These are phyloP conservation scores for Goniozus legneri DNA, from an alignment of 1,140 invertebrate genomes.

Conservation along the genomic window DNA sequence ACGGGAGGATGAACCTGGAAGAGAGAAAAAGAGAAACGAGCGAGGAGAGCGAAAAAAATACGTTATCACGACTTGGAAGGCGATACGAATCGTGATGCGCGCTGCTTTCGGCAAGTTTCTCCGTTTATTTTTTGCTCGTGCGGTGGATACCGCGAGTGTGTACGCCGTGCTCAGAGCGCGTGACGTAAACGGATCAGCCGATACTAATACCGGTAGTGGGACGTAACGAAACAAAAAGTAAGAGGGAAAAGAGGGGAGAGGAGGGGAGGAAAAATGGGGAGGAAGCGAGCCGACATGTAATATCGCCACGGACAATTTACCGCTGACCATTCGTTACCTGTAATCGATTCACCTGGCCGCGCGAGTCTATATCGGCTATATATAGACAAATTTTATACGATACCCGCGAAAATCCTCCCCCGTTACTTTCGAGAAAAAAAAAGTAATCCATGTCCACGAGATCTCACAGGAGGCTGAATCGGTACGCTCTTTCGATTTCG, in stretches of 20 bases:
- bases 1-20: no score
- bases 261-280: background rate
- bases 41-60: background rate
- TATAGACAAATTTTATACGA: no score
- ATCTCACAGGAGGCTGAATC: no score
- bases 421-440: no score
- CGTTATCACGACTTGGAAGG: slow-evolving; percentile 2
- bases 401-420: no score
- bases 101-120: no score
- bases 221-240: slow-evolving; percentile 23
- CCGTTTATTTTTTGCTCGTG: no score
- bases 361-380: no score
- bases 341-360: slow-evolving; percentile 17
- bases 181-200: slow-evolving; percentile 25
- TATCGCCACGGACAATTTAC: slow-evolving; percentile 16
- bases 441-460: no score
- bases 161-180: slow-evolving; percentile 24
- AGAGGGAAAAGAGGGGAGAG: slow-evolving; percentile 10
- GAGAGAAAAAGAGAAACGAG: slow-evolving; percentile 17
- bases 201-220: slow-evolving; percentile 32
- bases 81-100: slow-evolving; percentile 14
- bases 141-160: slow-evolving; percentile 26
- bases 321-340: slow-evolving; percentile 16
- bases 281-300: background rate
- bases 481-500: no score